Conservation (phyloP, 2,113 vertebrate species). For the Solenodon paradoxus region DNA sequence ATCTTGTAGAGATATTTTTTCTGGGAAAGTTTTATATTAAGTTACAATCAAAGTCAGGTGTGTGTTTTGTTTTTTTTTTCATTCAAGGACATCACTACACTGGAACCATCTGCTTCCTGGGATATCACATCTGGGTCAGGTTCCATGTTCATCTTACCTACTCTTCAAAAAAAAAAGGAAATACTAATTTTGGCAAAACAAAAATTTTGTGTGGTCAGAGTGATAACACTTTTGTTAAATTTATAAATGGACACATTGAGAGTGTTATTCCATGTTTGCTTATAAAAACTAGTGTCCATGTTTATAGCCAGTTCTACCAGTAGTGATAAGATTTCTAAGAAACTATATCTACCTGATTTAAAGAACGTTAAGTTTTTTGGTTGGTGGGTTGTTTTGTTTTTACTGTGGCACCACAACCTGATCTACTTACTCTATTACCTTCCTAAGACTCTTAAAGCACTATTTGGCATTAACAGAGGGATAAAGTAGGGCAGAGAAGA, state of each 20-base stretch:
- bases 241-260: background rate
- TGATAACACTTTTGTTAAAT: background rate
- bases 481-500: background rate
- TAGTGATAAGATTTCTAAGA: background rate
- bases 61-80: background rate
- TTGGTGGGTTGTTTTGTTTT: background rate
- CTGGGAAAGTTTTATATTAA: conserved; percentile 40
- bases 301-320: background rate
- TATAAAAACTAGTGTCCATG: background rate
- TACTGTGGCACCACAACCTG: background rate
- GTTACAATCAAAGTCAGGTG: background rate
- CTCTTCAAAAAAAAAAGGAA: conserved; percentile 32
- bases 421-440: background rate
- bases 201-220: too few relatives aligned
- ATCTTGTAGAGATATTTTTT: conserved; percentile 2
- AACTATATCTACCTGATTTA: background rate
- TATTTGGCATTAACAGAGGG: conserved; percentile 10
- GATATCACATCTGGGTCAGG: conserved; percentile 11
- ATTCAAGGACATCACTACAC: background rate
- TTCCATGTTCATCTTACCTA: background rate
- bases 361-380: background rate
- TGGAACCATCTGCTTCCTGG: background rate
- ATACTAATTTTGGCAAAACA: background rate
- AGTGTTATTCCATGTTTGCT: background rate
- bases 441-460: background rate